These are phyloP conservation scores for Dryobotodes eremita DNA, from an alignment of 2,888 invertebrate genomes.

Conservation along the genomic window DNA sequence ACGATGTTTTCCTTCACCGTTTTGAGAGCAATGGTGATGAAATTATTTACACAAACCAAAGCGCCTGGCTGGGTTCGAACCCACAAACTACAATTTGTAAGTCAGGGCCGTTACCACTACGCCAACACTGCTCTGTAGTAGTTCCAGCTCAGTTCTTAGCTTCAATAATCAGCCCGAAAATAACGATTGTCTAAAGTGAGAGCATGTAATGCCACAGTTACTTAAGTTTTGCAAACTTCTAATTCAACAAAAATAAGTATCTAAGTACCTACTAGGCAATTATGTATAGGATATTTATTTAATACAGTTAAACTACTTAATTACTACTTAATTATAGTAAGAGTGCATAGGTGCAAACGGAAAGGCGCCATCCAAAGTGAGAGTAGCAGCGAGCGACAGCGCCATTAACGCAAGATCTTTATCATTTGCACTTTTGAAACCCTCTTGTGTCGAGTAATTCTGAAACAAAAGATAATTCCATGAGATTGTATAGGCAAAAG, in stretches of 20 bases:
- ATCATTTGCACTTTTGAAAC: constrained; percentile 44
- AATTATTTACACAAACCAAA: too few species aligned
- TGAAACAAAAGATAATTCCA: constrained; percentile 50
- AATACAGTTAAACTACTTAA: neutral
- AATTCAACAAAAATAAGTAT: neutral
- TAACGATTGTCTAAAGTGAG: neutral
- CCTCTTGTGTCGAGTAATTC: constrained; percentile 46
- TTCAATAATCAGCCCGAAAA: neutral
- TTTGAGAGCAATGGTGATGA: too few species aligned
- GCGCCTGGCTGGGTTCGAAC: too few species aligned
- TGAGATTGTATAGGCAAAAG: neutral
- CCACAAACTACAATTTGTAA: too few species aligned
- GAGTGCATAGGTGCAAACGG: neutral
- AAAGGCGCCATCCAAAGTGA: neutral
- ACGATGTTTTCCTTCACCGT: too few species aligned
- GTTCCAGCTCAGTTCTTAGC: neutral
- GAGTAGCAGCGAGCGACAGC: too few species aligned
- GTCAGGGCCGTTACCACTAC: too few species aligned
- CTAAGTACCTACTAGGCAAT: neutral
- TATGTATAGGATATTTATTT: neutral
- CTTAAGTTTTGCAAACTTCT: neutral
- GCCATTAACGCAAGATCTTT: constrained; percentile 29
- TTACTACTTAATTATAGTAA: neutral
- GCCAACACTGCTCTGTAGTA: too few species aligned
- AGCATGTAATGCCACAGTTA: neutral